Base-by-base conservation (phyloP, 2,888 invertebrate species). In the Trichacis sp. region DNA sequence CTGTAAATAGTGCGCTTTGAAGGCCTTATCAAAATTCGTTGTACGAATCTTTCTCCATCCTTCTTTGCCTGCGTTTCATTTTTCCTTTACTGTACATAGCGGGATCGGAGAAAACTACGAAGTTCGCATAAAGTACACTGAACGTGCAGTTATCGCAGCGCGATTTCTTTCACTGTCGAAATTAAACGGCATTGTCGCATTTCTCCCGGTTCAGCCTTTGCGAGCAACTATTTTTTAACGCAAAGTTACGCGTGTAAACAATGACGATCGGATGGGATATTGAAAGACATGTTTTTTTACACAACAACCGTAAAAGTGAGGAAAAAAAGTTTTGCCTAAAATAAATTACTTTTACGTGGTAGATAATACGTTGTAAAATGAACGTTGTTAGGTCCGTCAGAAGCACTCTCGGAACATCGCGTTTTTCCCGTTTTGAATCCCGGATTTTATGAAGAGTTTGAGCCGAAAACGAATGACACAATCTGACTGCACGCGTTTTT, bases 231-330 rank as follows among this genome's bases (percentile, higher is more conserved):
- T 42, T 42, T 42, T 42, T 1, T 42, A 42, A 42, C 42, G 42
- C 42, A 17, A 17, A 17, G 42, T 36, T 36, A 11, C 36, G 52
- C 55, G 55, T 33, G 50, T 64, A 65, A 57, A 33, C 56, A 50
- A n/a, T 19, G 49, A 42, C 51, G 46, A 54, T 48, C 36, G 19
- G 55, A 60, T 38, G 20, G 51, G 56, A 30, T 60, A 48, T 60
- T 64, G 43, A 46, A 56, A 36, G 40, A 65, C 60, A 65, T 65
- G 60, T 65, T 65, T 24, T 65, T 65, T 65, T 61, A 60, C 61
- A 30, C 57, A n/a, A n/a, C n/a, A n/a, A n/a, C n/a, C n/a, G n/a
- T n/a, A n/a, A n/a, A n/a, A n/a, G n/a, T n/a, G n/a, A n/a, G 24
- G 49, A 65, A 53, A 56, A 60, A 29, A 48, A 60, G 38, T 64